Conservation (phyloP, 2,888 invertebrate species). For the Lydus trimaculatus region DNA sequence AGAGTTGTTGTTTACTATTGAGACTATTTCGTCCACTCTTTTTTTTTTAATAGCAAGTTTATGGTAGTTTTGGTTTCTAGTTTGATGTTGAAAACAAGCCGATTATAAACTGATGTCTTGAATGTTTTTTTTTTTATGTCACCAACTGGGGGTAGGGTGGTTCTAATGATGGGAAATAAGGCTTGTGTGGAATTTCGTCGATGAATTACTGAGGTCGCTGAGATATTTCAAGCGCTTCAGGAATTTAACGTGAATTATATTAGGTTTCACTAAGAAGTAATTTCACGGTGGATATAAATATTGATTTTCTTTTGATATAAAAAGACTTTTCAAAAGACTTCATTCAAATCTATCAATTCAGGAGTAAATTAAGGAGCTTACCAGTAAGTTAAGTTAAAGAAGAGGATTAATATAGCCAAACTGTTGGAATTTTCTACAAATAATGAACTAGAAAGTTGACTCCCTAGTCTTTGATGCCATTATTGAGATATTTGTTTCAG, state of each 20-base stretch:
- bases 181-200: not conserved
- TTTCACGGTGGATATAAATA: conserved; percentile 14
- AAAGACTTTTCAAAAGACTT: not conserved
- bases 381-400: too few species aligned
- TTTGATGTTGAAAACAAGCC: not conserved
- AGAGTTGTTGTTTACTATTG: not conserved
- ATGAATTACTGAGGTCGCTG: not conserved
- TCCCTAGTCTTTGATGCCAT: too few species aligned
- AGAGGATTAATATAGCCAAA: not conserved
- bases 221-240: conserved; percentile 1
- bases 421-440: not conserved
- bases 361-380: not conserved
- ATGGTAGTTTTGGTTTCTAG: too few species aligned
- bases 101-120: not conserved
- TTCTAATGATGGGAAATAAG: not conserved
- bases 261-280: conserved; percentile 10
- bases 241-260: conserved; percentile 10
- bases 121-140: not conserved
- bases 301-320: not conserved
- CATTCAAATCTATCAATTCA: not conserved
- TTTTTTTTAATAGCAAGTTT: too few species aligned
- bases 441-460: too few species aligned
- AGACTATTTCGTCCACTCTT: not conserved
- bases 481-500: too few species aligned
- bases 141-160: not conserved